Evolutionary conservation across 2,888 invertebrate genomes (phyloP).

Genomic region (Cantharis flavilabris): DNA sequence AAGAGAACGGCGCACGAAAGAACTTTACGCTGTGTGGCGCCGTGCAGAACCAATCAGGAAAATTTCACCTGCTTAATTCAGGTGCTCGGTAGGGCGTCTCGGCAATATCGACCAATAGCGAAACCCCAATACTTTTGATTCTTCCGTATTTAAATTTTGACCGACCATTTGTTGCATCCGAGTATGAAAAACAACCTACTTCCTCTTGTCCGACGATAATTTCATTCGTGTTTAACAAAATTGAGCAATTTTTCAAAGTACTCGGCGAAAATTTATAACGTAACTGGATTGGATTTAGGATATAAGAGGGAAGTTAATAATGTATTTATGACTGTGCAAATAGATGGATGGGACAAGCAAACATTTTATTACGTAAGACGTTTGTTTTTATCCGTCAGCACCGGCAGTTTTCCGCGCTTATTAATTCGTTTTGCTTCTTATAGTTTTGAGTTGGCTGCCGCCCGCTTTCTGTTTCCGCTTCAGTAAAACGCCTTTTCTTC

Average conservation of each 20-base stretch:
- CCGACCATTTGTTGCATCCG: not conserved
- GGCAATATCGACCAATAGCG: slow-evolving; percentile 31
- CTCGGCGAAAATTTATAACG: slow-evolving; percentile 10
- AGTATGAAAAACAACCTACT: not conserved
- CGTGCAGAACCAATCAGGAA: slow-evolving; percentile 30
- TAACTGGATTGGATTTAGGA: not conserved
- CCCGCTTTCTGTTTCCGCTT: slow-evolving; percentile 44
- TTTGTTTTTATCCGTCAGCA: slow-evolving; percentile 31
- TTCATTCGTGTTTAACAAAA: not conserved
- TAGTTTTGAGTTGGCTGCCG: slow-evolving; percentile 35
- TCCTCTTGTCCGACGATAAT: not conserved
- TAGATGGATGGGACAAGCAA: slow-evolving; percentile 28
- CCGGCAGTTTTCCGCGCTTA: slow-evolving; percentile 36
- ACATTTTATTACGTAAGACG: slow-evolving; percentile 31
- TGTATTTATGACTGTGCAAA: slow-evolving; percentile 27
- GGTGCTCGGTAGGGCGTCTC: slow-evolving; percentile 36
- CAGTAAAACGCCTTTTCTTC: slow-evolving; percentile 50
- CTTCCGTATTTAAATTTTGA: not conserved
- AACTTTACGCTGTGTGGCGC: slow-evolving; percentile 30
- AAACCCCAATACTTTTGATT: not conserved
- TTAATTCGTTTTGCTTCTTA: slow-evolving; percentile 39
- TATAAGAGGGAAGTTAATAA: slow-evolving; percentile 20
- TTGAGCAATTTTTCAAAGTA: slow-evolving; percentile 7
- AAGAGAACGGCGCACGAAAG: slow-evolving; percentile 47
- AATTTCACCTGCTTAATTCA: slow-evolving; percentile 36